Evolutionary conservation across 2,888 invertebrate species (phyloP).

Genomic region (Ectemnius cavifrons): DNA sequence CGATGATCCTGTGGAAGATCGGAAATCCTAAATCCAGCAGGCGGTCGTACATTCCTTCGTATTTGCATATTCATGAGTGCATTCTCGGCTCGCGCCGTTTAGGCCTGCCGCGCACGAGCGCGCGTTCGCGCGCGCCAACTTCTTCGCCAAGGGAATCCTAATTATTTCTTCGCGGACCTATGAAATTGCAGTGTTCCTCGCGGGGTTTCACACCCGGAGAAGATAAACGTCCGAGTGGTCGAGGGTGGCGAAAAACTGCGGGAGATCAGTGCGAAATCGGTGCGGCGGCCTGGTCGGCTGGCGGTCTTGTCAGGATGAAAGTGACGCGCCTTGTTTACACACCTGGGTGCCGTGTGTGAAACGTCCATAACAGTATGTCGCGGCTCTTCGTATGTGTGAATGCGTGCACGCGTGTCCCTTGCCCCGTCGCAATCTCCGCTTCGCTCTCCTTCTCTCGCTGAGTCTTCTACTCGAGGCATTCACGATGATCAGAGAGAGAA

Average conservation of each 20-base stretch:
- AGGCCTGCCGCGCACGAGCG: too few species aligned
- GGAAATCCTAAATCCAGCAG: background rate
- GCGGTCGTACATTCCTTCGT: too few species aligned
- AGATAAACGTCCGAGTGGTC: conserved; percentile 21
- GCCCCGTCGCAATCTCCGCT: conserved; percentile 3
- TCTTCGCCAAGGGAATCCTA: conserved; percentile 29
- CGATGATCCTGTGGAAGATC: background rate
- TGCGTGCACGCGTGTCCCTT: conserved; percentile 26
- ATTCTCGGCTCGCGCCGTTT: too few species aligned
- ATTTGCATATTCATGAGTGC: too few species aligned
- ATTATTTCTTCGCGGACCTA: conserved; percentile 37
- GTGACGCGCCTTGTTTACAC: conserved; percentile 67
- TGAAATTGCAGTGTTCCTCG: conserved; percentile 25
- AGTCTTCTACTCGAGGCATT: background rate
- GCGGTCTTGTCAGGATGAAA: conserved; percentile 55
- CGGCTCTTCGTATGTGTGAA: conserved; percentile 25
- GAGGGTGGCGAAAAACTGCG: conserved; percentile 13
- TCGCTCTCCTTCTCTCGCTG: conserved; percentile 25
- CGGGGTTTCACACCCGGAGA: conserved; percentile 16
- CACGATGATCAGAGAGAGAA: background rate
- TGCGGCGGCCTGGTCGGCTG: conserved; percentile 29
- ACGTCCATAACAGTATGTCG: conserved; percentile 45
- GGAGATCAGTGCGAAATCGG: conserved; percentile 34
- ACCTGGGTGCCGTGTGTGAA: conserved; percentile 63
- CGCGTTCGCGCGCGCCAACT: background rate